Percentiles rank a stretch among this genome's conserved stretches.
phyloP scores from a whole-genome alignment of 2,888 invertebrate species.

The Thecophora atra region DNA sequence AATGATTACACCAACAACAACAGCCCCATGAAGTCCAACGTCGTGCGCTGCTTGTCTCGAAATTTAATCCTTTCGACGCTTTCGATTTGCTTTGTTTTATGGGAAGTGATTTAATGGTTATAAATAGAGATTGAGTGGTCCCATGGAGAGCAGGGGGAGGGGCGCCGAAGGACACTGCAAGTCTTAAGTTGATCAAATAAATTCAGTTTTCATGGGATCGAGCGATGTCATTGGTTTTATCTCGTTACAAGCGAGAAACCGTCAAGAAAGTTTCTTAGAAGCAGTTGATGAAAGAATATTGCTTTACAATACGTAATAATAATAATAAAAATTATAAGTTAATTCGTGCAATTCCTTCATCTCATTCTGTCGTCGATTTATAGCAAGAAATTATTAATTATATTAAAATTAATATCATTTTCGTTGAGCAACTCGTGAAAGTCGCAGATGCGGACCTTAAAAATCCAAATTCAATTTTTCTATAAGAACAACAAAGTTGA shows the following conservation, averaged over 20 bases:
- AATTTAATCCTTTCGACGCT: slow-evolving; percentile 16
- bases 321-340: not conserved
- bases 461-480: not conserved
- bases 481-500: not conserved
- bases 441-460: not conserved
- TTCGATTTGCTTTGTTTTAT: not conserved
- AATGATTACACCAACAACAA: not conserved
- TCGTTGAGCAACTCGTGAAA: too few relatives aligned
- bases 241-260: not conserved
- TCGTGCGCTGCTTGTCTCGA: not conserved
- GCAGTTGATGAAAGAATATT: not conserved
- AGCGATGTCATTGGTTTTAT: slow-evolving; percentile 7
- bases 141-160: not conserved
- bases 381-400: too few relatives aligned
- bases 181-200: slow-evolving; percentile 14
- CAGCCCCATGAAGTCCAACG: not conserved
- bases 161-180: not conserved
- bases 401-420: too few relatives aligned
- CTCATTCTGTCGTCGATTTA: too few relatives aligned
- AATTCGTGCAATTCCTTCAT: too few relatives aligned
- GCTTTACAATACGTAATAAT: too few relatives aligned
- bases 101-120: slow-evolving; percentile 14
- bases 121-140: slow-evolving; percentile 11
- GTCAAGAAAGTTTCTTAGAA: not conserved
- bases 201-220: slow-evolving; percentile 11